These are phyloP conservation scores for Pachyuromys duprasi DNA, from an alignment of 2,797 vertebrate genomes.

Conservation along the genomic window DNA sequence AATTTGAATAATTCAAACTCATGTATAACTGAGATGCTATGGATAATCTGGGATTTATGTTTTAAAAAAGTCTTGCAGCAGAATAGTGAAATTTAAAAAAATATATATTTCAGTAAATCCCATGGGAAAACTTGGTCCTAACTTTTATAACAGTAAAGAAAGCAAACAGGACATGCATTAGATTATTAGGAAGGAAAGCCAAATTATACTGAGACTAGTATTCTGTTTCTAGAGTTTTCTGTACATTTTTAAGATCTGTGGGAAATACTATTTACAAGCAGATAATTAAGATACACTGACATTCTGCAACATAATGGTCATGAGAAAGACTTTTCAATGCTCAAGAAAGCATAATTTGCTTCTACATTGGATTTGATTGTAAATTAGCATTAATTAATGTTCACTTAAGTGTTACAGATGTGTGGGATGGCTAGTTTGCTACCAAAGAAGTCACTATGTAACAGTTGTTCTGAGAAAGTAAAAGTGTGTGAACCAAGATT, in stretches of 20 bases:
- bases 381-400: conserved; percentile 87
- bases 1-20: conserved; percentile 66
- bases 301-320: conserved; percentile 73
- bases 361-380: conserved; percentile 83
- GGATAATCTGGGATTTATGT: conserved; percentile 66
- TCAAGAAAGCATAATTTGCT: conserved; percentile 79
- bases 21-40: conserved; percentile 75
- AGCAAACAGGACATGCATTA: conserved; percentile 22
- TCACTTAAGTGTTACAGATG: conserved; percentile 82
- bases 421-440: conserved; percentile 79
- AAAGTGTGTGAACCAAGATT: conserved; percentile 73
- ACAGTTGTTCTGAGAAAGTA: conserved; percentile 81
- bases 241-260: conserved; percentile 65
- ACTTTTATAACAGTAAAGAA: conserved; percentile 18
- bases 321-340: conserved; percentile 76
- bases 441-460: conserved; percentile 77
- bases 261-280: conserved; percentile 74
- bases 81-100: conserved; percentile 46
- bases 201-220: conserved; percentile 44
- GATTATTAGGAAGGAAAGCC: background rate
- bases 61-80: conserved; percentile 68
- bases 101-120: conserved; percentile 49
- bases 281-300: conserved; percentile 76
- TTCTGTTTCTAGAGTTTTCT: conserved; percentile 39
- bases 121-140: conserved; percentile 33